Conservation (phyloP, 1,140 invertebrate genomes). For the Philotrypesis tridentata region DNA sequence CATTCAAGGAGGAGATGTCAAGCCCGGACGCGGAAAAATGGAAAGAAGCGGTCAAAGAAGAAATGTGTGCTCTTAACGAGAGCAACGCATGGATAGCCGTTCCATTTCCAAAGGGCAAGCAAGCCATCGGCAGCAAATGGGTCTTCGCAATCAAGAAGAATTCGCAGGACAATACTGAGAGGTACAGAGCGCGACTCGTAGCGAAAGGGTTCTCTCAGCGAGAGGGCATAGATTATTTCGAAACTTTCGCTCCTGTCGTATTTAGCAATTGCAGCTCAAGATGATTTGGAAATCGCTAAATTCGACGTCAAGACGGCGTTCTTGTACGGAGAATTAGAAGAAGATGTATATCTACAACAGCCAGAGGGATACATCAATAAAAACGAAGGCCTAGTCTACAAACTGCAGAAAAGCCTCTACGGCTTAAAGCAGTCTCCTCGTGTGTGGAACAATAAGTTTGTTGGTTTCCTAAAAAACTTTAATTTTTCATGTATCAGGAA, state of each 20-base stretch:
- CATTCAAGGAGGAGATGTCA: constrained; percentile 33
- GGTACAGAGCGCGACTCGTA: constrained; percentile 35
- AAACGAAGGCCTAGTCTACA: constrained; percentile 51
- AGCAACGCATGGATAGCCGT: constrained; percentile 61
- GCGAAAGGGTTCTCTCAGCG: neutral
- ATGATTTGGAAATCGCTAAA: constrained; percentile 8
- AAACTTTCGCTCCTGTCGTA: constrained; percentile 40
- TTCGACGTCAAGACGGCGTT: constrained; percentile 49
- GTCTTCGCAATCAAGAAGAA: too few species aligned
- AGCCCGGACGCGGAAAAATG: constrained; percentile 52
- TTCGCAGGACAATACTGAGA: too few species aligned
- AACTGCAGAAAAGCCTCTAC: constrained; percentile 65
- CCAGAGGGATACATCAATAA: constrained; percentile 42
- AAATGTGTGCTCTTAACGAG: constrained; percentile 56
- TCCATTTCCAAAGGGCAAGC: constrained; percentile 19
- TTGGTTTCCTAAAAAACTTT: constrained; percentile 45
- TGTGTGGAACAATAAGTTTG: constrained; percentile 64
- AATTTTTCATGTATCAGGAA: too few species aligned
- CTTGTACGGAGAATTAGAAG: constrained; percentile 43
- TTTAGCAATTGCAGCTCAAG: constrained; percentile 22
- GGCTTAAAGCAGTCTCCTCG: constrained; percentile 61
- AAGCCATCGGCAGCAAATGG: constrained; percentile 29
- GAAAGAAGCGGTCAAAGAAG: constrained; percentile 63
- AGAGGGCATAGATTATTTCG: constrained; percentile 40
- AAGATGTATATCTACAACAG: constrained; percentile 30